Evolutionary conservation across 2,888 invertebrate species (phyloP).

Genomic region (Lepidocyrtoides sp.): DNA sequence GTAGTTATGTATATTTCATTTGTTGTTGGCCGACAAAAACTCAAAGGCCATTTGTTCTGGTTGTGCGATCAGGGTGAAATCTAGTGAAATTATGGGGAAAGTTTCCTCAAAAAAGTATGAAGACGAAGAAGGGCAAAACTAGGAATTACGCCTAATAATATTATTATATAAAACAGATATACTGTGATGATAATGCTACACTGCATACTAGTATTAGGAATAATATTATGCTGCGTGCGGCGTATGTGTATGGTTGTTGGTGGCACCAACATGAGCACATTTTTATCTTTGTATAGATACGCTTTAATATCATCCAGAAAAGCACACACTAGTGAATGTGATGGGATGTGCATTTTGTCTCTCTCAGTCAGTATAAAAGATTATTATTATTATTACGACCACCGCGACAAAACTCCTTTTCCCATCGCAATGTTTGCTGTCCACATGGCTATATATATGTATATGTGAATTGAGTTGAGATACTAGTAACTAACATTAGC

Average conservation of each 20-base stretch:
- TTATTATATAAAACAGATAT: background rate
- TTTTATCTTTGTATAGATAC: background rate
- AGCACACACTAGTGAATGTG: conserved; percentile 18
- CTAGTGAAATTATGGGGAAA: conserved; percentile 84
- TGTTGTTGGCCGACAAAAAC: conserved; percentile 61
- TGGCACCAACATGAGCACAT: background rate
- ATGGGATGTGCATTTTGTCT: conserved; percentile 70
- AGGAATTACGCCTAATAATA: conserved; percentile 2
- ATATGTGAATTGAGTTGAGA: conserved; percentile 1
- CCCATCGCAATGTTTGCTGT: background rate
- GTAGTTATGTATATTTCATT: conserved; percentile 59
- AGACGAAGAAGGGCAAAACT: conserved; percentile 9
- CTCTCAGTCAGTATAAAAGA: conserved; percentile 54
- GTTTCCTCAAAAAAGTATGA: conserved; percentile 68
- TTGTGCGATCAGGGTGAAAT: conserved; percentile 82
- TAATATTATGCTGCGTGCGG: background rate
- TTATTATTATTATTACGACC: conserved; percentile 62
- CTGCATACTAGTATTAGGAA: background rate
- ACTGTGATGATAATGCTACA: background rate
- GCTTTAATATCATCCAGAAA: conserved; percentile 8
- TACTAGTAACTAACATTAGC: background rate
- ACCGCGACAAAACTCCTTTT: conserved; percentile 12
- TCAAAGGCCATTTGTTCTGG: conserved; percentile 70
- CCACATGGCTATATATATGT: background rate
- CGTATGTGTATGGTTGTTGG: background rate